Conservation (phyloP, 1,140 invertebrate genomes). For the Lamellibrachia luymesi region DNA sequence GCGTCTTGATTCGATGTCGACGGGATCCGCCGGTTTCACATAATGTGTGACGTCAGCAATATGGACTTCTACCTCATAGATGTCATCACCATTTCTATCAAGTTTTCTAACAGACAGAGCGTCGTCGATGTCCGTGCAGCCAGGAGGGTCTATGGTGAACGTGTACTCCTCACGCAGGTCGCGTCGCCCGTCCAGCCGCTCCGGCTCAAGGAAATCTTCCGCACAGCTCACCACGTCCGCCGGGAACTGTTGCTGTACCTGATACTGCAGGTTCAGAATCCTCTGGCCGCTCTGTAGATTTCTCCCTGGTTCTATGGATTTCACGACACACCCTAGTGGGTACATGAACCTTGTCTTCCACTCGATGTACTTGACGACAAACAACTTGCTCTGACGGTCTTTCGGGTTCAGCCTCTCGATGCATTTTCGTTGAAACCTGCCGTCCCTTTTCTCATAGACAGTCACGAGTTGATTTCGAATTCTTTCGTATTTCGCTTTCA, state of each 20-base stretch:
- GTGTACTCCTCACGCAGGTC: no score
- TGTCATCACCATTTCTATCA: no score
- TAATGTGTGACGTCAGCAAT: no score
- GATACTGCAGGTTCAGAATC: conserved; percentile 42
- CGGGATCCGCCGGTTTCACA: conserved; percentile 38
- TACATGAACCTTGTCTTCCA: conserved; percentile 37
- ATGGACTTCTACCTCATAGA: no score
- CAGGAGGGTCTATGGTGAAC: conserved; percentile 93
- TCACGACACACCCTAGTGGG: no score
- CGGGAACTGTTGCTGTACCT: conserved; percentile 30
- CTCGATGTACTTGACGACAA: conserved; percentile 47
- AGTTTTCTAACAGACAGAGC: conserved; percentile 71
- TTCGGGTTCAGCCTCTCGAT: conserved; percentile 37
- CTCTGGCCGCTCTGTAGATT: conserved; percentile 35
- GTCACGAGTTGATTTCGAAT: conserved; percentile 32
- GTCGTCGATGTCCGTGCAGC: conserved; percentile 96
- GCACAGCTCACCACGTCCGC: no score
- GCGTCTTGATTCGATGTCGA: no score
- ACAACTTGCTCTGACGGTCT: conserved; percentile 33
- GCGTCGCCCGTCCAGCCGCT: no score
- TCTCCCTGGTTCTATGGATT: conserved; percentile 33
- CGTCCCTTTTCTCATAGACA: conserved; percentile 40
- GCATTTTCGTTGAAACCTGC: conserved; percentile 36
- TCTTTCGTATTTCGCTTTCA: neutral
- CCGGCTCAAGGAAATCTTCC: no score